Evolutionary conservation across 2,113 vertebrate species (phyloP), one percentile per base, ranked within the genome.

Genomic region (Triplophysa rosa): DNA sequence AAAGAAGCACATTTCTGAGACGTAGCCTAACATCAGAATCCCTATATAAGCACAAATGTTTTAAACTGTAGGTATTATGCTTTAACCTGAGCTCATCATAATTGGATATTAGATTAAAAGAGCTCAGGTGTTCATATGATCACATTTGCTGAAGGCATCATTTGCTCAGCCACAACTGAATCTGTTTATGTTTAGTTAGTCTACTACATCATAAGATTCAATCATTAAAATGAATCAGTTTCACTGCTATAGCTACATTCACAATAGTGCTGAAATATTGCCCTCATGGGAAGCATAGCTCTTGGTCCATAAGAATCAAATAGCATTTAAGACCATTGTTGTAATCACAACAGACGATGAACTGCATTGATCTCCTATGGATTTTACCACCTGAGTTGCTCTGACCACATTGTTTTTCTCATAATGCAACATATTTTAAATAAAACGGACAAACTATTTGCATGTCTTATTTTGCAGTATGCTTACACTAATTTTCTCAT

Each of bases 171-270:
- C 24, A 16, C 45, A 63, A 56, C 24, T 9, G 33, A 73, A 56
- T 33, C 59, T 29, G n/a, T 40, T 29, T 54, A 24, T 42, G 24
- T 67, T 54, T 54, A 40, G 74, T 8, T 40, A 13, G 16, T 12
- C 14, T 45, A 33, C 64, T 45, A 23, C 23, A 61, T 52, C 52
- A 67, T 23, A 21, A 33, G n/a, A 52, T 49, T 63, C 40, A 63
- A 68, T 68, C 29, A 72, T 54, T 74, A 71, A 79, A 79, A 54
- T 72, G 37, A 79, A 69, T 75, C 13, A 54, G 17, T 67, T 80
- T 84, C 67, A 67, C 16, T 17, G 10, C 42, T 64, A 42, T 42
- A 26, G 29, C 64, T 47, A 40, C 56, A 23, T 75, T 73, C 52
- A 67, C 24, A 77, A 11, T 40, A 5, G 23, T 29, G 23, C 24